Evolutionary conservation across 2,888 invertebrate species (phyloP).

Genomic region (Caenorhabditis sp.): DNA sequence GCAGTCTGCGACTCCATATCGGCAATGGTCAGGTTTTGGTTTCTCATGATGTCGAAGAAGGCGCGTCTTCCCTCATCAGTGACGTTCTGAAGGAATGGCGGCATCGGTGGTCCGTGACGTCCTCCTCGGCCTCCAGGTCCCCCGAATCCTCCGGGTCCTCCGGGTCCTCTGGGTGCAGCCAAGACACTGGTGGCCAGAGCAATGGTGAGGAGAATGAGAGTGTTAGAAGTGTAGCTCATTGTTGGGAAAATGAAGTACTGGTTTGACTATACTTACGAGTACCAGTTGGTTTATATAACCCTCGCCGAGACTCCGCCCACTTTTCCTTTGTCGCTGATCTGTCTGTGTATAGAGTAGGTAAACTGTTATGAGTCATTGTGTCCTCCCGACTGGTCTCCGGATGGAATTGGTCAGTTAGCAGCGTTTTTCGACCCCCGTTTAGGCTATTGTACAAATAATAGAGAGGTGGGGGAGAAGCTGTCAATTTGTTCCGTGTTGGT

Average conservation of each 20-base stretch:
- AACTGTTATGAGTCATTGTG: slow-evolving; percentile 7
- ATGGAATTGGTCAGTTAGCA: slow-evolving; percentile 30
- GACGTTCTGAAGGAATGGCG: slow-evolving; percentile 68
- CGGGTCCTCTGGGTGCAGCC: slow-evolving; percentile 21
- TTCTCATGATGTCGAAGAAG: slow-evolving; percentile 66
- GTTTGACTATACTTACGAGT: neutral
- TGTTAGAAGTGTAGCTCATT: neutral
- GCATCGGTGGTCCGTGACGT: slow-evolving; percentile 61
- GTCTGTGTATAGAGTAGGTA: neutral
- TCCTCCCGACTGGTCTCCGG: slow-evolving; percentile 22
- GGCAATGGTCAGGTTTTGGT: slow-evolving; percentile 64
- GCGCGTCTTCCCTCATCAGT: slow-evolving; percentile 60
- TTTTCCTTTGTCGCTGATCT: slow-evolving; percentile 17
- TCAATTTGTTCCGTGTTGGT: slow-evolving; percentile 41
- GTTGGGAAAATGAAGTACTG: neutral
- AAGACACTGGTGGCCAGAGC: slow-evolving; percentile 9
- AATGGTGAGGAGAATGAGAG: neutral
- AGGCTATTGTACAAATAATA: slow-evolving; percentile 13
- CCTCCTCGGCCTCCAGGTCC: slow-evolving; percentile 11
- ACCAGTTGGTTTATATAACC: neutral
- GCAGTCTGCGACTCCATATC: slow-evolving; percentile 61
- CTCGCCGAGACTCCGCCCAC: neutral
- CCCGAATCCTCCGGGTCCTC: slow-evolving; percentile 19
- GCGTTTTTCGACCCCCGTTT: slow-evolving; percentile 17
- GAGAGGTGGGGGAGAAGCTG: slow-evolving; percentile 21